Percentiles rank a stretch among this genome's conserved stretches.
These are phyloP conservation scores for Zosterops lateralis DNA, from an alignment of 2,113 vertebrate species.

Conservation along the genomic window DNA sequence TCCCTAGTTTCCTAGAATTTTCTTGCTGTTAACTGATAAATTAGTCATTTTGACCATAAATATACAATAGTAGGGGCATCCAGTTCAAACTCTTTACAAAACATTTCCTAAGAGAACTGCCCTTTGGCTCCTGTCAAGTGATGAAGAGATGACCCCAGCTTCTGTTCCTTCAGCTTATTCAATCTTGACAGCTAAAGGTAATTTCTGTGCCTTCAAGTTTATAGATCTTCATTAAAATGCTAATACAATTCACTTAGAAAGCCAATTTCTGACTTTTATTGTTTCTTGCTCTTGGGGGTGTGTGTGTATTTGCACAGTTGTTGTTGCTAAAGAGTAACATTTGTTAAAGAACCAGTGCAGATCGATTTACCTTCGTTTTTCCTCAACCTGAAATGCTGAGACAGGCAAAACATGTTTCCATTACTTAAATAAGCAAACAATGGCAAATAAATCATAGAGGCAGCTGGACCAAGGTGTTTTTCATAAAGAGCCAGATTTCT, in stretches of 20 bases:
- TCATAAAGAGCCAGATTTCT: constrained; percentile 70
- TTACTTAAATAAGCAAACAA: constrained; percentile 70
- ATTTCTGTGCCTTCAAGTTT: constrained; percentile 36
- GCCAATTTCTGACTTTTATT: constrained; percentile 23
- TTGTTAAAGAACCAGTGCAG: neutral
- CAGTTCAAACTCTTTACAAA: constrained; percentile 28
- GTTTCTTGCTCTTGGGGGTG: neutral
- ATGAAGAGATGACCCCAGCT: constrained; percentile 35
- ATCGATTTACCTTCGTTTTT: constrained; percentile 30
- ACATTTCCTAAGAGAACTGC: constrained; percentile 25
- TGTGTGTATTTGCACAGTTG: rapidly evolving
- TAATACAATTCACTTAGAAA: constrained; percentile 34
- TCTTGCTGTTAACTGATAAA: constrained; percentile 31
- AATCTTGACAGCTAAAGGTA: constrained; percentile 23
- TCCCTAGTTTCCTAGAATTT: constrained; percentile 41
- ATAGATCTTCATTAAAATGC: constrained; percentile 55
- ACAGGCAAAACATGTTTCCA: constrained; percentile 66
- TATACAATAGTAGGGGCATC: constrained; percentile 18
- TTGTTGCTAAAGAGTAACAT: neutral
- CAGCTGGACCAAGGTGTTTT: constrained; percentile 73
- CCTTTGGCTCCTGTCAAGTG: constrained; percentile 4
- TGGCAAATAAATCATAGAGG: constrained; percentile 65
- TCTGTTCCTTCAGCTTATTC: constrained; percentile 11
- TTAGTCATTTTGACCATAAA: constrained; percentile 16
- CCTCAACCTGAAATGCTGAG: constrained; percentile 50